phyloP scores from a whole-genome alignment of 2,888 invertebrate genomes.

The Drosophila macrospina region DNA sequence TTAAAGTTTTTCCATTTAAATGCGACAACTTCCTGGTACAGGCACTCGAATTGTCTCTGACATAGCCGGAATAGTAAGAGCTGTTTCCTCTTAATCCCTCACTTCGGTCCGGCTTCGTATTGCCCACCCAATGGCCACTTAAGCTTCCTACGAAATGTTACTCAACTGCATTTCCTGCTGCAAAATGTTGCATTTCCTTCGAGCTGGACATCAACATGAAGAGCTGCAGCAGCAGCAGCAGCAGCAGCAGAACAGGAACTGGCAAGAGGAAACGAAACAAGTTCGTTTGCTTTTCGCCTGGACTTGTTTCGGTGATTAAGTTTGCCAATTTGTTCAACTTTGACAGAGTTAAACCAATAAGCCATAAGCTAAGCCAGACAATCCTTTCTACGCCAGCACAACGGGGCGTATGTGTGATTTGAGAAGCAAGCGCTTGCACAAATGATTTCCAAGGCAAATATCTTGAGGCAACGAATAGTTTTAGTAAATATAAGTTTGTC shows the following conservation, averaged over 20 bases:
- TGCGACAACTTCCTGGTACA: slow-evolving; percentile 58
- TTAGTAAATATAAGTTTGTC: not conserved
- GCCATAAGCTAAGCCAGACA: slow-evolving; percentile 25
- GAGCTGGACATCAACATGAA: slow-evolving; percentile 39
- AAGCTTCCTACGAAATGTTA: slow-evolving; percentile 48
- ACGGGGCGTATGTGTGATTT: slow-evolving; percentile 17
- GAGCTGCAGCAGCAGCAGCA: not conserved
- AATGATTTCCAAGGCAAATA: slow-evolving; percentile 41
- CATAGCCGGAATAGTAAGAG: slow-evolving; percentile 3
- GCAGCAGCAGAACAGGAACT: no score
- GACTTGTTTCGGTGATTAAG: slow-evolving; percentile 61
- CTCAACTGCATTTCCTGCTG: slow-evolving; percentile 66
- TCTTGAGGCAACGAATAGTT: slow-evolving; percentile 19
- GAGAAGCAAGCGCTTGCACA: not conserved
- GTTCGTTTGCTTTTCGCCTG: slow-evolving; percentile 28
- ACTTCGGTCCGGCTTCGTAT: not conserved
- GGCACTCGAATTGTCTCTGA: slow-evolving; percentile 26
- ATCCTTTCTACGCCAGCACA: slow-evolving; percentile 10
- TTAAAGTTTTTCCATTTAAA: slow-evolving; percentile 67
- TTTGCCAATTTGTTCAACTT: slow-evolving; percentile 50
- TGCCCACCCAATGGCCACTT: slow-evolving; percentile 21
- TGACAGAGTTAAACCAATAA: slow-evolving; percentile 40
- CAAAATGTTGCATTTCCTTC: slow-evolving; percentile 72
- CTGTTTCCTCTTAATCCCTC: slow-evolving; percentile 8
- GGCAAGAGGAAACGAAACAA: slow-evolving; percentile 29